phyloP scores from a whole-genome alignment of 2,797 vertebrate genomes.

The Limnodromus scolopaceus region DNA sequence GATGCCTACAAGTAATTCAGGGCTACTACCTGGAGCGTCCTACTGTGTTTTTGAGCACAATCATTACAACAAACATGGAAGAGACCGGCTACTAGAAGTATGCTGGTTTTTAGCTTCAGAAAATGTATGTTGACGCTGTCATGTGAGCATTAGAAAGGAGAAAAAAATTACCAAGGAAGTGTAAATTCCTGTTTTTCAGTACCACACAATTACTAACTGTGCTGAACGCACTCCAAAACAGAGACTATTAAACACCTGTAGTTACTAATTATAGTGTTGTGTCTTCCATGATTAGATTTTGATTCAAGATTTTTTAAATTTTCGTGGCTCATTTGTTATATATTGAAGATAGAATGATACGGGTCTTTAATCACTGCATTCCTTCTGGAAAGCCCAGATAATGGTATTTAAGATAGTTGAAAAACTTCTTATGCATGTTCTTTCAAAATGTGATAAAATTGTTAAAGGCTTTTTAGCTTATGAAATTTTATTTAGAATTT shows the following conservation, averaged over 20 bases:
- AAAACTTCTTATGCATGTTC: background rate
- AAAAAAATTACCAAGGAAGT: background rate
- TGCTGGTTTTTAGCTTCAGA: background rate
- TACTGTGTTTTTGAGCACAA: background rate
- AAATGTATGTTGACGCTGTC: background rate
- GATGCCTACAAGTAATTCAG: background rate
- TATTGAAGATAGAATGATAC: background rate
- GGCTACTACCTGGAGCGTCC: background rate
- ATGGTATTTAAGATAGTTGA: background rate
- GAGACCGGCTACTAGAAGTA: background rate
- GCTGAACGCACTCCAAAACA: background rate
- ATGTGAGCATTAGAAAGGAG: background rate
- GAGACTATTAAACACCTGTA: background rate
- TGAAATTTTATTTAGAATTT: background rate
- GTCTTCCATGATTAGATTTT: background rate
- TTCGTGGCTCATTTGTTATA: background rate
- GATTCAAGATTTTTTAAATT: background rate
- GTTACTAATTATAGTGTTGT: background rate
- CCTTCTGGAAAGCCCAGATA: background rate
- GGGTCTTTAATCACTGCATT: background rate
- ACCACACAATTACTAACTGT: background rate
- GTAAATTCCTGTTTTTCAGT: background rate
- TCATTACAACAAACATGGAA: background rate
- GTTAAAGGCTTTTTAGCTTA: rapidly evolving
- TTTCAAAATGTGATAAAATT: background rate